Percentiles rank a stretch among this genome's conserved stretches.
phyloP scores from a whole-genome alignment of 2,888 invertebrate species.

The Lochmaea capreae region DNA sequence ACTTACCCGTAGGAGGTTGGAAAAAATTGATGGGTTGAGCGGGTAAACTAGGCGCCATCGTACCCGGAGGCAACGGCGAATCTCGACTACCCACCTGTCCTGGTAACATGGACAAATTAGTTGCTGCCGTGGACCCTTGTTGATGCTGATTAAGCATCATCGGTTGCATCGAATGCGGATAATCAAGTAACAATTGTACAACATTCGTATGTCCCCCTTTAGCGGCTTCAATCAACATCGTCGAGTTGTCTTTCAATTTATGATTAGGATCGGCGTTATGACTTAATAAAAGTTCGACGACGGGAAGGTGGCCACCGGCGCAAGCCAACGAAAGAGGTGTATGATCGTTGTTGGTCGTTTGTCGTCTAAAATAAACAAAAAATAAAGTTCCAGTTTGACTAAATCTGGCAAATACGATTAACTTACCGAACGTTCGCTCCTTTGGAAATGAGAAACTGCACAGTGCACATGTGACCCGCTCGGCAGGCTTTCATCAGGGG shows the following conservation, averaged over 20 bases:
- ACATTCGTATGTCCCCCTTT: slow-evolving; percentile 98
- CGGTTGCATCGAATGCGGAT: slow-evolving; percentile 88
- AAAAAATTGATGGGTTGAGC: slow-evolving; percentile 61
- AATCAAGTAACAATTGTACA: slow-evolving; percentile 94
- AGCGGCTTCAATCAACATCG: slow-evolving; percentile 98
- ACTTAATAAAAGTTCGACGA: slow-evolving; percentile 91
- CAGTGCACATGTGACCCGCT: slow-evolving; percentile 95
- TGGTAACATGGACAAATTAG: slow-evolving; percentile 62
- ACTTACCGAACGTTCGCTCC: slow-evolving; percentile 54
- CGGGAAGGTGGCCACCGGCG: slow-evolving; percentile 94
- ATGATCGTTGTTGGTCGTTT: slow-evolving; percentile 95
- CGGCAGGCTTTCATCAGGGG: slow-evolving; percentile 99
- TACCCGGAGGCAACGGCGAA: slow-evolving; percentile 59
- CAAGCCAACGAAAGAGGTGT: slow-evolving; percentile 96
- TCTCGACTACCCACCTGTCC: slow-evolving; percentile 61
- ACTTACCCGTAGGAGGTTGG: slow-evolving; percentile 61
- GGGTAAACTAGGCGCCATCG: slow-evolving; percentile 60
- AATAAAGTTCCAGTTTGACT: neutral
- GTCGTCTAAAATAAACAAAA: slow-evolving; percentile 63
- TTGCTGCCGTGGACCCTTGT: slow-evolving; percentile 57
- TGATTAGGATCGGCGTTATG: slow-evolving; percentile 96
- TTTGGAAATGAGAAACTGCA: slow-evolving; percentile 93
- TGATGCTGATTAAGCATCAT: slow-evolving; percentile 71
- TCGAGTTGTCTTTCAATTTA: slow-evolving; percentile 97
- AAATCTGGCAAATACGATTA: neutral